These are phyloP conservation scores for Stegodyphus mimosarum DNA, from an alignment of 1,140 invertebrate species.

Conservation along the genomic window DNA sequence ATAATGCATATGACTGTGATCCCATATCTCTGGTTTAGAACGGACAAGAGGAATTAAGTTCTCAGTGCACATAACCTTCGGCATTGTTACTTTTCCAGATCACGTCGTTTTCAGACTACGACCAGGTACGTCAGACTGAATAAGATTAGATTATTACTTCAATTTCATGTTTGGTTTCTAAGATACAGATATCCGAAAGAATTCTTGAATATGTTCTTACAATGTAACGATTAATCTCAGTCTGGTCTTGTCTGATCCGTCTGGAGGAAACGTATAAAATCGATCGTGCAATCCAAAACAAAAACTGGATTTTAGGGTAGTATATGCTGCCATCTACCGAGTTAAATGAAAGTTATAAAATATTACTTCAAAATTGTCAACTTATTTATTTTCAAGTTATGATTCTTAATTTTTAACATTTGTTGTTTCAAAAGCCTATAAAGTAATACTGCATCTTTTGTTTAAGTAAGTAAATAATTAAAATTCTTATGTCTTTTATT, in stretches of 20 bases:
- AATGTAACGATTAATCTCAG: background rate
- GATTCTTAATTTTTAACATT: too few species aligned
- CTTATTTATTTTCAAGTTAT: too few species aligned
- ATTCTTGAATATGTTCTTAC: background rate
- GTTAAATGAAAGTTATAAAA: background rate
- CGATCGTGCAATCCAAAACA: background rate
- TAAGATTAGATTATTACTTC: background rate
- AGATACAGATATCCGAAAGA: background rate
- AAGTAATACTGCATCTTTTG: too few species aligned
- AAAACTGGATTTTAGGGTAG: background rate
- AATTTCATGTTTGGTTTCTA: background rate
- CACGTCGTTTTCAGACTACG: background rate
- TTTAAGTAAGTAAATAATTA: too few species aligned
- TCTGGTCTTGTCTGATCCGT: constrained; percentile 46
- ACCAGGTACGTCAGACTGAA: constrained; percentile 3
- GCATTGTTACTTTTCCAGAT: background rate
- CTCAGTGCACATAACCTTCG: background rate
- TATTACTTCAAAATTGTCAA: too few species aligned
- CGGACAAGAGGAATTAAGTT: constrained; percentile 14
- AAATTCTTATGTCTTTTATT: too few species aligned
- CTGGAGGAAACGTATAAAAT: background rate
- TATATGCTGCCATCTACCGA: constrained; percentile 26
- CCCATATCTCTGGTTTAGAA: constrained; percentile 38
- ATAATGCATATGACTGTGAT: constrained; percentile 5
- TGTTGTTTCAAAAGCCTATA: too few species aligned